A percentile compares a stretch with the other conserved stretches of the same genome.
phyloP scores from a whole-genome alignment of 2,888 invertebrate species.

The Volucella bombylans region DNA sequence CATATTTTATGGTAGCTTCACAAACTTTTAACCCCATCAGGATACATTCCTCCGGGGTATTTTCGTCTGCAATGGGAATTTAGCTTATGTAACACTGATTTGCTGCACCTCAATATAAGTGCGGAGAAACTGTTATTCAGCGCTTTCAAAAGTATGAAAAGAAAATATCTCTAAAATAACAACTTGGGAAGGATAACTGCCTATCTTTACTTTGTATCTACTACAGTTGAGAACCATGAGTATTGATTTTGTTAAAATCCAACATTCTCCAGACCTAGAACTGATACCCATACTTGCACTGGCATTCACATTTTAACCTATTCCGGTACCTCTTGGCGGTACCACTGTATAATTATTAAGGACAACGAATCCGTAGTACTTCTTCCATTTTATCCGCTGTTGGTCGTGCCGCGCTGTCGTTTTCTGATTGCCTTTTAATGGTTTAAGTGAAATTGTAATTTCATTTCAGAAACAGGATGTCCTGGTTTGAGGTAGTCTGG shows the following conservation, averaged over 20 bases:
- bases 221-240: neutral
- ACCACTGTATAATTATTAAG: neutral
- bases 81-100: no score
- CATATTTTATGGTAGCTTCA: no score
- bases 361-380: neutral
- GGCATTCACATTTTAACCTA: no score
- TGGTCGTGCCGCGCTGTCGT: conserved; percentile 3
- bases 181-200: neutral
- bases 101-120: neutral
- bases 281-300: no score
- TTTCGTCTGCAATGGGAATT: no score
- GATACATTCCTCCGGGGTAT: no score
- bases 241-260: no score
- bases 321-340: neutral
- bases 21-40: no score
- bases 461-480: conserved; percentile 53
- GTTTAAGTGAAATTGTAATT: conserved; percentile 76
- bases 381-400: neutral
- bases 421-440: conserved; percentile 76
- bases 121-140: neutral
- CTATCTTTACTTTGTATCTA: neutral
- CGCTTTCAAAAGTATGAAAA: conserved; percentile 16
- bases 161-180: conserved; percentile 2
- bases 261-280: no score
- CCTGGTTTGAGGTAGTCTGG: conserved; percentile 1